Percentiles rank a stretch among this genome's conserved stretches.
Conservation (phyloP, 2,888 invertebrate species). For the Arge pagana region DNA sequence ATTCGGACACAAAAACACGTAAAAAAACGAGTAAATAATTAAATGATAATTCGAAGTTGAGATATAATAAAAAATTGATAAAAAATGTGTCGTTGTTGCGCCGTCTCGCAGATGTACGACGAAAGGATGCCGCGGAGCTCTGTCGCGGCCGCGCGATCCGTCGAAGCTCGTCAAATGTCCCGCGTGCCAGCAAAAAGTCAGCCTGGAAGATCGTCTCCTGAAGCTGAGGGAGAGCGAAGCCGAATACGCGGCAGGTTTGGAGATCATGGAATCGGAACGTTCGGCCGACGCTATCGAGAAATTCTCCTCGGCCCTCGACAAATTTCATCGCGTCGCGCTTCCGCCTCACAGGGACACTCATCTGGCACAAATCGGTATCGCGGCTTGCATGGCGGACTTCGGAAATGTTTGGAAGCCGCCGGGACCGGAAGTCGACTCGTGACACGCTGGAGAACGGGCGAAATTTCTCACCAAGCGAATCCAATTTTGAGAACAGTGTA, state of each 20-base stretch:
- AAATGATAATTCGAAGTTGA: slow-evolving; percentile 9
- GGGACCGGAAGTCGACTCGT: neutral
- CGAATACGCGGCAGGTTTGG: slow-evolving; percentile 59
- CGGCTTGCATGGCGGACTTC: slow-evolving; percentile 66
- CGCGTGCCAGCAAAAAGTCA: slow-evolving; percentile 61
- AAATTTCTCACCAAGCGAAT: no score
- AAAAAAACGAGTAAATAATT: no score
- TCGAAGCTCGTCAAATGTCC: slow-evolving; percentile 59
- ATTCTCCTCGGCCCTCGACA: slow-evolving; percentile 65
- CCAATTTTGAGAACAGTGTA: no score
- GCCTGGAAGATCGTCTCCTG: slow-evolving; percentile 57
- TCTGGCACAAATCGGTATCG: slow-evolving; percentile 71
- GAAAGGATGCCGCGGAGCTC: slow-evolving; percentile 57
- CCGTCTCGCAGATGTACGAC: slow-evolving; percentile 60
- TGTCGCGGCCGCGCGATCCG: slow-evolving; percentile 58
- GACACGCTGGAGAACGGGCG: neutral
- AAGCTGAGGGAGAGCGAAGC: slow-evolving; percentile 60
- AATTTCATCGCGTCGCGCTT: slow-evolving; percentile 66
- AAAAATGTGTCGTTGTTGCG: neutral
- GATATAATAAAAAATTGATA: slow-evolving; percentile 15
- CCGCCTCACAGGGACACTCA: slow-evolving; percentile 72
- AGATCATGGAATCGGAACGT: slow-evolving; percentile 62
- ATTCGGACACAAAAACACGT: no score
- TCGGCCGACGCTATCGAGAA: slow-evolving; percentile 62
- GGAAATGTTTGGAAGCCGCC: slow-evolving; percentile 58